These are phyloP conservation scores for Agonopterix heracliana DNA, from an alignment of 2,888 invertebrate species.

Conservation along the genomic window DNA sequence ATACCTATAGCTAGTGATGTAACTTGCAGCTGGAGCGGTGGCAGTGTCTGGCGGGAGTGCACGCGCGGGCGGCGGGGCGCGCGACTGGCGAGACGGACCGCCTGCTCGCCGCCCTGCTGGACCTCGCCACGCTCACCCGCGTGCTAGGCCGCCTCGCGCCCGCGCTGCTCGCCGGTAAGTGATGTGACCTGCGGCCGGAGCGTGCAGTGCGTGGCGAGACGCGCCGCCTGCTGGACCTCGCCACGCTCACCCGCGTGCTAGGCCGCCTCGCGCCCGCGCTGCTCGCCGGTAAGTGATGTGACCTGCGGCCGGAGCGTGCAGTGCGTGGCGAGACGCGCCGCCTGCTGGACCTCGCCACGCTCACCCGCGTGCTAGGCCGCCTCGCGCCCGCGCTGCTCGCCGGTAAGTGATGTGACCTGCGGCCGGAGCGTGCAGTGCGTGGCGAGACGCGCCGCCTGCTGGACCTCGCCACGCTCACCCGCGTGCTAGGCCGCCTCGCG, in stretches of 20 bases:
- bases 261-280: conserved; percentile 63
- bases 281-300: conserved; percentile 26
- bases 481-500: conserved; percentile 62
- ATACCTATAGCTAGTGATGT: neutral
- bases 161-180: conserved; percentile 31
- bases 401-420: conserved; percentile 34
- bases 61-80: conserved; percentile 53
- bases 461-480: conserved; percentile 66
- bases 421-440: conserved; percentile 21
- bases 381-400: conserved; percentile 49
- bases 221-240: conserved; percentile 63
- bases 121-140: conserved; percentile 66
- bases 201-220: conserved; percentile 26
- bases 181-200: conserved; percentile 36
- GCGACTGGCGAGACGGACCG: conserved; percentile 43
- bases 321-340: conserved; percentile 43
- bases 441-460: conserved; percentile 53
- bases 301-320: conserved; percentile 28
- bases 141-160: conserved; percentile 65
- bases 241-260: conserved; percentile 62
- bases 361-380: conserved; percentile 63
- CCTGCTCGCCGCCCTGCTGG: conserved; percentile 61
- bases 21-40: conserved; percentile 54
- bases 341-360: conserved; percentile 63
- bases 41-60: conserved; percentile 65